Conservation (phyloP, 2,113 vertebrate species). For the Synodontis membranacea region DNA sequence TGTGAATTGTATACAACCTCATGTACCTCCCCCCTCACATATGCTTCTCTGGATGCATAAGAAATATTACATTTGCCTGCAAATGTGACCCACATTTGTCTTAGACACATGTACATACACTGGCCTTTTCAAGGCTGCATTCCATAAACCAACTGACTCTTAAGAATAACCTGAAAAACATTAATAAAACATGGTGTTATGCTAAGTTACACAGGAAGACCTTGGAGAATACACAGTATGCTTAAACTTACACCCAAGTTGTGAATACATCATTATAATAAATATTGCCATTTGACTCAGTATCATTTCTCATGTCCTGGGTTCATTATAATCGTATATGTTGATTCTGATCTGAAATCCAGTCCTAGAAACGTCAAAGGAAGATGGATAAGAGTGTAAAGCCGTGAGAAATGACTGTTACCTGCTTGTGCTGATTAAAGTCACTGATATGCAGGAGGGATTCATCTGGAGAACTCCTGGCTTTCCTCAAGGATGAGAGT, state of each 20-base stretch:
- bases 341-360: neutral
- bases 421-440: slow-evolving; percentile 60
- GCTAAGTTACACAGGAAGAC: neutral
- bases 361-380: neutral
- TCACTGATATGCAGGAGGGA: slow-evolving; percentile 68
- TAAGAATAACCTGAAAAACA: neutral
- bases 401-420: neutral
- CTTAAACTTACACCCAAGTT: neutral
- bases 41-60: neutral
- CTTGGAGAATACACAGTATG: neutral
- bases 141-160: neutral
- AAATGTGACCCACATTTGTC: neutral
- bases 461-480: slow-evolving; percentile 81
- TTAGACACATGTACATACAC: neutral
- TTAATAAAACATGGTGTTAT: neutral
- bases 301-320: neutral
- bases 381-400: neutral
- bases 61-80: neutral
- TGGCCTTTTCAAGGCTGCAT: neutral
- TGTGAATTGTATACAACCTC: neutral
- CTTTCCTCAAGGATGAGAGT: slow-evolving; percentile 75
- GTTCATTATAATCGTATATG: neutral
- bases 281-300: neutral
- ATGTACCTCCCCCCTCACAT: neutral
- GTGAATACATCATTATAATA: neutral